Evolutionary conservation across 2,888 invertebrate genomes (phyloP).

Genomic region (Platerodrilus igneus): DNA sequence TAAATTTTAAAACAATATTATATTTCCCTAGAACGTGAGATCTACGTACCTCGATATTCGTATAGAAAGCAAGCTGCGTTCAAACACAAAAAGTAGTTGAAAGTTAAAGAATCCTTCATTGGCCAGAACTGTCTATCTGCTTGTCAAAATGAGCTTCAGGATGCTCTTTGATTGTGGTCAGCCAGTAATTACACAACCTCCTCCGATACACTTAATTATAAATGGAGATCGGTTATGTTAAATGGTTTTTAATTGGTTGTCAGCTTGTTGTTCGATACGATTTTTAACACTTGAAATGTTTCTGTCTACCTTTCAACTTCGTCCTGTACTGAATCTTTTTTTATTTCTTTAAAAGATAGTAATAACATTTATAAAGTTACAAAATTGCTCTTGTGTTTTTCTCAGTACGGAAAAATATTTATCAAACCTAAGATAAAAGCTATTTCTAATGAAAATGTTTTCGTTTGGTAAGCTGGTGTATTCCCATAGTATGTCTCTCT

Average conservation of each 20-base stretch:
- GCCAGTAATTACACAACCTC: slow-evolving; percentile 43
- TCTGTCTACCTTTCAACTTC: slow-evolving; percentile 17
- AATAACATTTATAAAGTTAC: too few relatives aligned
- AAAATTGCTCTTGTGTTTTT: too few relatives aligned
- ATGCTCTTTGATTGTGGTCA: slow-evolving; percentile 40
- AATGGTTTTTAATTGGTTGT: slow-evolving; percentile 47
- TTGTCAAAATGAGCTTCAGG: slow-evolving; percentile 38
- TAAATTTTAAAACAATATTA: slow-evolving; percentile 20
- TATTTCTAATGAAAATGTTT: too few relatives aligned
- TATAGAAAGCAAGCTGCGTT: slow-evolving; percentile 19
- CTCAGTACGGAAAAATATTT: too few relatives aligned
- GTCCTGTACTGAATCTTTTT: slow-evolving; percentile 7
- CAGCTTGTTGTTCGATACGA: slow-evolving; percentile 42
- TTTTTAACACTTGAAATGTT: slow-evolving; percentile 20
- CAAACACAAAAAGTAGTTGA: slow-evolving; percentile 14
- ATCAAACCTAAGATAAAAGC: too few relatives aligned
- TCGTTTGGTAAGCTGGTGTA: too few relatives aligned
- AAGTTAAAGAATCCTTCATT: too few relatives aligned
- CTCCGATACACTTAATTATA: slow-evolving; percentile 46
- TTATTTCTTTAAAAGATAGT: too few relatives aligned
- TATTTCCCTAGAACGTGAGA: too few relatives aligned
- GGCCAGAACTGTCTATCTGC: slow-evolving; percentile 38
- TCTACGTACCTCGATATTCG: neutral
- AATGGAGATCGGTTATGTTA: slow-evolving; percentile 42
- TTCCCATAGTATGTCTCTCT: too few relatives aligned